A percentile compares a stretch with the other conserved stretches of the same genome.
Conservation (phyloP, 2,113 vertebrate species). For the Ploceus nigricollis region DNA sequence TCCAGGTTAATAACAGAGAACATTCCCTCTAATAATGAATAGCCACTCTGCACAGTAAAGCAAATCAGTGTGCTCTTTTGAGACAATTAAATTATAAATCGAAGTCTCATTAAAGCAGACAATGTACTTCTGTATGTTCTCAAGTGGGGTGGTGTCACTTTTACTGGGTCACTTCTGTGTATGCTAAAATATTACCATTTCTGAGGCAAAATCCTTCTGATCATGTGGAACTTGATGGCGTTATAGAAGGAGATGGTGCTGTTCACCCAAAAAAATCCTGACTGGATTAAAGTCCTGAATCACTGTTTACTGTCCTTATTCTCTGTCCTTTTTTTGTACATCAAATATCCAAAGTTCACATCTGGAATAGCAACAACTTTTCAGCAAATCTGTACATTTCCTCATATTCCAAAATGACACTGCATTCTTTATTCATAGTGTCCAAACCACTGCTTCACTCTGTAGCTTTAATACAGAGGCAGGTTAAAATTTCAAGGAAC, state of each 20-base stretch:
- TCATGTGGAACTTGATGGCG: neutral
- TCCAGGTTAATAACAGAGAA: conserved; percentile 1
- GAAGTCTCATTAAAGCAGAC: neutral
- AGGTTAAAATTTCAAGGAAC: neutral
- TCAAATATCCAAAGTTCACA: neutral
- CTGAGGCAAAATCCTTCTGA: neutral
- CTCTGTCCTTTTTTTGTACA: neutral
- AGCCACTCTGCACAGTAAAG: neutral
- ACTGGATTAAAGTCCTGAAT: neutral
- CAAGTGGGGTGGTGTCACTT: neutral
- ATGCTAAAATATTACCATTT: neutral
- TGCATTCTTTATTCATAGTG: neutral
- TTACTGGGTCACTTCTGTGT: neutral
- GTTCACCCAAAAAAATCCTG: neutral
- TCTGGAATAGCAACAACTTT: neutral
- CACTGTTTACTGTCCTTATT: neutral
- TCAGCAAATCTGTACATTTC: neutral
- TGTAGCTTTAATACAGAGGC: neutral
- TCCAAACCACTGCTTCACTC: neutral
- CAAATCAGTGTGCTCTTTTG: conserved; percentile 10
- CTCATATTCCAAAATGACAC: neutral
- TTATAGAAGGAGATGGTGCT: neutral
- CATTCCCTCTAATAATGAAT: neutral
- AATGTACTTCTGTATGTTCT: neutral
- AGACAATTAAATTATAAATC: conserved; percentile 29